A percentile compares a stretch with the other conserved stretches of the same genome.
phyloP scores from a whole-genome alignment of 1,140 invertebrate genomes.

The Carposina sasakii region DNA sequence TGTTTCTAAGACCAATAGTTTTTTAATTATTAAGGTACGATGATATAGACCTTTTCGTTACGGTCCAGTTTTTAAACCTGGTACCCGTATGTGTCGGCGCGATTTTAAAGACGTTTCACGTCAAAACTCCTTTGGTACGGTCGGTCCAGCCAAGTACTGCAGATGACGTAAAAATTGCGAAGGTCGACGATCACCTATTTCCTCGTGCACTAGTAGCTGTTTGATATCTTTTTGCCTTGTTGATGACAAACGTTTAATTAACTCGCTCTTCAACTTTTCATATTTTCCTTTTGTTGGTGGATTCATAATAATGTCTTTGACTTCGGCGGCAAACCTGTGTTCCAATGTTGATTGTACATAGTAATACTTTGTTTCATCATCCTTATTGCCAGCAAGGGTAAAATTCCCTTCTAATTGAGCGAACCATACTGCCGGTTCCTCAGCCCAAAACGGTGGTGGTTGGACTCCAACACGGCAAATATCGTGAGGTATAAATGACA shows the following conservation, averaged over 20 bases:
- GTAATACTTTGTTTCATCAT: slow-evolving; percentile 25
- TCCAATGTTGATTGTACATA: slow-evolving; percentile 12
- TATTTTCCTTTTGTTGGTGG: not conserved
- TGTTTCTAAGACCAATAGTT: no score
- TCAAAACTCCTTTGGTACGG: not conserved
- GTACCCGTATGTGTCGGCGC: no score
- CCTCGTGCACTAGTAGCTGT: slow-evolving; percentile 17
- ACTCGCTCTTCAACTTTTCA: not conserved
- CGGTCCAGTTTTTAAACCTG: no score
- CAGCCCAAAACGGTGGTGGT: slow-evolving; percentile 20
- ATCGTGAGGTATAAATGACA: no score
- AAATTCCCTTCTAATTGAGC: slow-evolving; percentile 27
- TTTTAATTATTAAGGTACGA: no score
- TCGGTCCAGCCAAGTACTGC: not conserved
- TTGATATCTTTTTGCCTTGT: not conserved
- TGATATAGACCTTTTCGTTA: no score
- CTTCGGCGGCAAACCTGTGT: not conserved
- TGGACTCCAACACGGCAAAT: slow-evolving; percentile 9
- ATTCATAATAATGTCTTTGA: not conserved
- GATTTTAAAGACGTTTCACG: no score
- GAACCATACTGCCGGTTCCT: slow-evolving; percentile 23
- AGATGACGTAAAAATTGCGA: slow-evolving; percentile 1
- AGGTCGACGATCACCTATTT: slow-evolving; percentile 3
- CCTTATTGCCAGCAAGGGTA: slow-evolving; percentile 15
- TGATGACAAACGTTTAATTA: not conserved